Conservation (phyloP, 2,113 vertebrate genomes). For the Corynorhinus townsendii region DNA sequence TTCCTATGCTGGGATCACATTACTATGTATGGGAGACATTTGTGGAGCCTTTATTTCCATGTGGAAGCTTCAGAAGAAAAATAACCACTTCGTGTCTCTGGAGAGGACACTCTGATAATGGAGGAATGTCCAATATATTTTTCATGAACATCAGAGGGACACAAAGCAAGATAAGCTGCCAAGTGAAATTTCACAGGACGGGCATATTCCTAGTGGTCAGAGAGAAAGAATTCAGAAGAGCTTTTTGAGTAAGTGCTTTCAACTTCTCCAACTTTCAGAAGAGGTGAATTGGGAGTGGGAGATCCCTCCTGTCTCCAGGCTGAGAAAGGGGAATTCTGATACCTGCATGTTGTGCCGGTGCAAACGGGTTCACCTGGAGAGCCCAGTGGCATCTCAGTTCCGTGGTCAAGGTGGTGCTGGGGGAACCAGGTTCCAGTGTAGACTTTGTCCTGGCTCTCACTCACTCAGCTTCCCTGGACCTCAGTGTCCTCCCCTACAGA, state of each 20-base stretch:
- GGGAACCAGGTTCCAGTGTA: neutral
- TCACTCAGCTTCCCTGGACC: neutral
- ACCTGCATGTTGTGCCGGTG: fast-evolving
- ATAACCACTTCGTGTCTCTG: neutral
- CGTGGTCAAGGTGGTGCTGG: fast-evolving
- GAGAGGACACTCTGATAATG: neutral
- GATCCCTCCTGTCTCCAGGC: neutral
- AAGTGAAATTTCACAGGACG: neutral
- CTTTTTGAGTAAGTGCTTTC: neutral
- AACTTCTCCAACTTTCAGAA: neutral
- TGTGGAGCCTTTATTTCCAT: neutral
- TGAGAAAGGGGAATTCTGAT: neutral
- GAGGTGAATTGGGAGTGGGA: neutral
- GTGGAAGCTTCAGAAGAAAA: neutral
- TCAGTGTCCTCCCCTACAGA: neutral
- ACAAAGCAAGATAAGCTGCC: neutral
- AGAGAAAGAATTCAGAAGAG: neutral
- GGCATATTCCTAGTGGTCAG: neutral
- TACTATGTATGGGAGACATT: neutral
- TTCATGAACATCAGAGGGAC: neutral
- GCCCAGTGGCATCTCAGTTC: fast-evolving
- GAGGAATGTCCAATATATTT: neutral
- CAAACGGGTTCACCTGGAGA: neutral
- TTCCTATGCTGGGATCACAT: neutral
- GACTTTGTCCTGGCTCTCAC: neutral